phyloP scores from a whole-genome alignment of 1,140 invertebrate genomes.

The Zaprionus capensis region DNA sequence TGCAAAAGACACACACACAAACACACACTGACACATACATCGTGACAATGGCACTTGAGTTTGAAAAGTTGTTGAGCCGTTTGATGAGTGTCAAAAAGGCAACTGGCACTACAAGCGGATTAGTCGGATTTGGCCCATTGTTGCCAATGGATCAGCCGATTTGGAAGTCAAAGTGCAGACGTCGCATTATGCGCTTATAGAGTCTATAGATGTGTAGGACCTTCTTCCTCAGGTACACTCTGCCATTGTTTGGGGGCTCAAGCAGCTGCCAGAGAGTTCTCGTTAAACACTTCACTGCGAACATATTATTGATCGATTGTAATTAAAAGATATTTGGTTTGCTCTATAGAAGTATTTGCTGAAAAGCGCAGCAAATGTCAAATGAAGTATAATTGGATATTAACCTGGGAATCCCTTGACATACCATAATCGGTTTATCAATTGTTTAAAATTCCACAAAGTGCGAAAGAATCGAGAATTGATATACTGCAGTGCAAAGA shows the following conservation, averaged over 20 bases:
- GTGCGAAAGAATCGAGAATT: neutral
- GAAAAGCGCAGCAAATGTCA: slow-evolving; percentile 65
- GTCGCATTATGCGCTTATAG: slow-evolving; percentile 70
- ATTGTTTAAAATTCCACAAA: neutral
- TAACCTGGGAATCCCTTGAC: neutral
- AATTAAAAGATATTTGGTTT: slow-evolving; percentile 70
- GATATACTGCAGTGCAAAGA: neutral
- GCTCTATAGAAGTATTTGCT: slow-evolving; percentile 19
- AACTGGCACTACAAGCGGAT: slow-evolving; percentile 66
- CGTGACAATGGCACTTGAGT: slow-evolving; percentile 48
- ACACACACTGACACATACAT: slow-evolving; percentile 25
- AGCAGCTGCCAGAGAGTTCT: slow-evolving; percentile 59
- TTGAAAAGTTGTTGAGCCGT: slow-evolving; percentile 57
- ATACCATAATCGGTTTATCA: slow-evolving; percentile 16
- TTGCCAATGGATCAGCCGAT: slow-evolving; percentile 68
- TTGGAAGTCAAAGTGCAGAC: slow-evolving; percentile 75
- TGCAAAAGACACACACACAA: slow-evolving; percentile 48
- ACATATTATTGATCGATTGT: slow-evolving; percentile 54
- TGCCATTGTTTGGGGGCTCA: slow-evolving; percentile 30
- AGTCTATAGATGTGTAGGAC: slow-evolving; percentile 30
- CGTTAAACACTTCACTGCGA: slow-evolving; percentile 20
- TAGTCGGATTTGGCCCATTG: slow-evolving; percentile 69
- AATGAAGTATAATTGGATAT: slow-evolving; percentile 29
- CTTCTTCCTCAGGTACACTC: slow-evolving; percentile 3
- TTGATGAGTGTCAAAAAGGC: slow-evolving; percentile 81